Base-by-base conservation (phyloP, 2,797 vertebrate species). In the Tachyglossus aculeatus region DNA sequence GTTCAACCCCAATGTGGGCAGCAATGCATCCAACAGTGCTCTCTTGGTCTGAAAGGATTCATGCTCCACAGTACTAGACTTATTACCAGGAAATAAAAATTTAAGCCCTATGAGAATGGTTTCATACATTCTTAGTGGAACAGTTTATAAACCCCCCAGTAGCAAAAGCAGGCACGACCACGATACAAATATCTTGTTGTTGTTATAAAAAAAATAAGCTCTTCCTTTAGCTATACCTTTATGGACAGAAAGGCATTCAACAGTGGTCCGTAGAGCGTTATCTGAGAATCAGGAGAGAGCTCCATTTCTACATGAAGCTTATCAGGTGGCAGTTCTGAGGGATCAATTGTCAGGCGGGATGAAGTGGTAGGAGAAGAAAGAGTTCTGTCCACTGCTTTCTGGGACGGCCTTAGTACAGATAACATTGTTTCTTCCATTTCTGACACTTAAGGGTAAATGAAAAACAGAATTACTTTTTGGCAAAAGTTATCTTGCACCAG, bases 371-470 rank as follows among this genome's bases (percentile, higher is more conserved):
- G 92, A 71, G 96, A 93, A 29, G 93, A 88, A 38, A 92, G 85
- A 2, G 90, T 72, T 37, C 88, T 89, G 48, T 94, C 94, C 3
- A 83, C 51, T 8, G 84, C 7, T 68, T 90, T 94, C 87, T 93
- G 93, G 0, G 89, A 91, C 0, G 94, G 93, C 45, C 94, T 88
- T 7, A 93, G 82, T n/a, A 92, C 92, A 47, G 94, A 94, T 5
- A 94, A 89, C 93, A 98, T 97, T 0, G 95, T 95, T 82, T 98
- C 97, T 64, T 98, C 97, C 91, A 98, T 97, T 92, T 99, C 97
- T 66, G 96, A 98, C 77, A 98, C 98, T 99, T 67, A 3, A 19
- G 39, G 61, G 41, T 11, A 77, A 67, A 75, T 14, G 4, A 67
- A 75, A 76, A 37, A 27, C 57, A 22, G 79, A 33, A 68, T 54